A percentile compares a stretch with the other conserved stretches of the same genome.
phyloP scores from a whole-genome alignment of 2,888 invertebrate species.

The Neoitamus cyanurus region DNA sequence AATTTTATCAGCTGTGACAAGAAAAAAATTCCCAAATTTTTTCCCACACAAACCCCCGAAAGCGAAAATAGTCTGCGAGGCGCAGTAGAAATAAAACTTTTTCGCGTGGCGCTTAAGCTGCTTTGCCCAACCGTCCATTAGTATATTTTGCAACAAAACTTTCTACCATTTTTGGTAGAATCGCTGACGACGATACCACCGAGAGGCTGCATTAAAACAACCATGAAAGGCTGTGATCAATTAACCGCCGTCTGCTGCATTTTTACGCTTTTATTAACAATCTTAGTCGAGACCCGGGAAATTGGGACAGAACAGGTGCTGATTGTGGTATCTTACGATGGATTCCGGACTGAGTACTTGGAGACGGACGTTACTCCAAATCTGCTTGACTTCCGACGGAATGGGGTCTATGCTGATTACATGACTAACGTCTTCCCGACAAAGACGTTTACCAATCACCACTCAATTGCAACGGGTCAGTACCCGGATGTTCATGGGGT shows the following conservation, averaged over 20 bases:
- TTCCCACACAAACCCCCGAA: neutral
- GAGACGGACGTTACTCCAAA: constrained; percentile 70
- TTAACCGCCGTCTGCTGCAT: neutral
- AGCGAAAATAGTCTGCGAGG: neutral
- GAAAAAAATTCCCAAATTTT: neutral
- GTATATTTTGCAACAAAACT: neutral
- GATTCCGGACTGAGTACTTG: constrained; percentile 77
- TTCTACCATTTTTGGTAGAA: neutral
- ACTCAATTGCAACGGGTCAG: constrained; percentile 76
- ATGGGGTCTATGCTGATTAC: constrained; percentile 71
- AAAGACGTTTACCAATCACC: constrained; percentile 81
- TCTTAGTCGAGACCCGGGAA: neutral
- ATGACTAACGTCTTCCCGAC: constrained; percentile 75
- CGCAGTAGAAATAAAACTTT: neutral
- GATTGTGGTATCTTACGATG: constrained; percentile 69
- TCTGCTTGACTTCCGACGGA: constrained; percentile 69
- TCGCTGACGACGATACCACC: neutral
- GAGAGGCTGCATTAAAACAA: neutral
- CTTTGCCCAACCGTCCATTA: neutral
- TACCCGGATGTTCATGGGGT: constrained; percentile 78
- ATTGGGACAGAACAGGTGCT: neutral
- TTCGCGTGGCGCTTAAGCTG: neutral
- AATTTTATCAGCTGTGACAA: constrained; percentile 5
- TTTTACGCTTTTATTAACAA: neutral
- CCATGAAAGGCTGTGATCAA: neutral